These are phyloP conservation scores for Corvus moneduloides DNA, from an alignment of 2,113 vertebrate species.

Conservation along the genomic window DNA sequence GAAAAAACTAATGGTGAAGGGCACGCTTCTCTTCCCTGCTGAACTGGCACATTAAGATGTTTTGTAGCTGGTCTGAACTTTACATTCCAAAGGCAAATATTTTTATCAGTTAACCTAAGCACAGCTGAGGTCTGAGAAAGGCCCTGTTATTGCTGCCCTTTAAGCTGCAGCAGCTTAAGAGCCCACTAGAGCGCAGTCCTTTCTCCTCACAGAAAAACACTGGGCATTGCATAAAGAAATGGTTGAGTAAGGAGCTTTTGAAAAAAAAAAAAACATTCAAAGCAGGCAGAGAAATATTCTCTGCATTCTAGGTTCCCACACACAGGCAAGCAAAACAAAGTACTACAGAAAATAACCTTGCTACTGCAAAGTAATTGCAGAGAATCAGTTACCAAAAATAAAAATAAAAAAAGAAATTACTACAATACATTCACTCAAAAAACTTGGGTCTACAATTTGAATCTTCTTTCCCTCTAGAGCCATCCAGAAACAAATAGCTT, in stretches of 20 bases:
- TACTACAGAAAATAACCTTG: background rate
- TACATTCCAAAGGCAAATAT: background rate
- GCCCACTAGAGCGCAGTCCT: background rate
- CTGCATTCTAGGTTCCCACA: too few species aligned
- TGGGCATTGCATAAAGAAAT: background rate
- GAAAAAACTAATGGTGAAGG: background rate
- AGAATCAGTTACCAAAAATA: background rate
- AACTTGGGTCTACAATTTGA: background rate
- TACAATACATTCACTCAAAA: background rate
- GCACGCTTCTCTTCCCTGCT: rapidly evolving
- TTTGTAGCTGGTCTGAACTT: background rate
- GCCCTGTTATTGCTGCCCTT: background rate
- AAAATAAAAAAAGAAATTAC: background rate
- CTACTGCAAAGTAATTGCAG: background rate
- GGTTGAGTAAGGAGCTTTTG: background rate
- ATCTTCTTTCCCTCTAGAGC: background rate
- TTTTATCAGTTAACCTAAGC: background rate
- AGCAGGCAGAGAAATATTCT: too few species aligned
- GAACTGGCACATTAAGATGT: background rate
- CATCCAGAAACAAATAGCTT: background rate
- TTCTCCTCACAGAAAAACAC: background rate
- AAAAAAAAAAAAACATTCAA: background rate
- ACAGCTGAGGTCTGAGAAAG: background rate
- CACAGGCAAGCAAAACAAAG: background rate
- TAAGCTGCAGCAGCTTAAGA: background rate